Conservation (phyloP, 2,797 vertebrate species). For the Propithecus deckenii region DNA sequence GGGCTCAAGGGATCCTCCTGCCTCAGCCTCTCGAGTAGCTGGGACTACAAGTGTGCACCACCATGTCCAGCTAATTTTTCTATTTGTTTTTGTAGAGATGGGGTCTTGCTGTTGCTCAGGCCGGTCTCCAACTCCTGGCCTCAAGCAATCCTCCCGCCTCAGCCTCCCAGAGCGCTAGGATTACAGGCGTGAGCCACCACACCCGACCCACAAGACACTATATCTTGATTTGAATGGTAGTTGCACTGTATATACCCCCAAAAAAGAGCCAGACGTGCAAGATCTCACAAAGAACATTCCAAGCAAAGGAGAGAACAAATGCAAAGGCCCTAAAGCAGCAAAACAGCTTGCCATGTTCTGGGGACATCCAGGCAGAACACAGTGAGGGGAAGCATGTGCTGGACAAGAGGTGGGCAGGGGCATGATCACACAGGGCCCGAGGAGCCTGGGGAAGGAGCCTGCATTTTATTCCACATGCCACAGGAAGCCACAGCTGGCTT, state of each 20-base stretch:
- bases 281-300: neutral
- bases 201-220: neutral
- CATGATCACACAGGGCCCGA: neutral
- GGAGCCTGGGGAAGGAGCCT: neutral
- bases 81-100: too few relatives aligned
- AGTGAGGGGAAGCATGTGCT: neutral
- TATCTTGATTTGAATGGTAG: neutral
- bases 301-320: conserved; percentile 4
- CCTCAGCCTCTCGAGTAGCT: too few relatives aligned
- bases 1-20: too few relatives aligned
- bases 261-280: neutral
- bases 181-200: neutral
- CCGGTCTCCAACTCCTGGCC: too few relatives aligned
- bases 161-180: neutral
- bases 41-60: too few relatives aligned
- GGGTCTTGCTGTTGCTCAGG: too few relatives aligned
- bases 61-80: too few relatives aligned
- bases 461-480: neutral
- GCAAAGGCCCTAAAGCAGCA: neutral
- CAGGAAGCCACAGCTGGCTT: neutral
- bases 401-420: neutral
- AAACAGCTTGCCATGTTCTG: neutral
- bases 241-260: neutral
- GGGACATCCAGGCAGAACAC: neutral
- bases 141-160: neutral